Evolutionary conservation across 2,888 invertebrate species (phyloP), one percentile per base, ranked within the genome.

Genomic region (Sicus ferrugineus): DNA sequence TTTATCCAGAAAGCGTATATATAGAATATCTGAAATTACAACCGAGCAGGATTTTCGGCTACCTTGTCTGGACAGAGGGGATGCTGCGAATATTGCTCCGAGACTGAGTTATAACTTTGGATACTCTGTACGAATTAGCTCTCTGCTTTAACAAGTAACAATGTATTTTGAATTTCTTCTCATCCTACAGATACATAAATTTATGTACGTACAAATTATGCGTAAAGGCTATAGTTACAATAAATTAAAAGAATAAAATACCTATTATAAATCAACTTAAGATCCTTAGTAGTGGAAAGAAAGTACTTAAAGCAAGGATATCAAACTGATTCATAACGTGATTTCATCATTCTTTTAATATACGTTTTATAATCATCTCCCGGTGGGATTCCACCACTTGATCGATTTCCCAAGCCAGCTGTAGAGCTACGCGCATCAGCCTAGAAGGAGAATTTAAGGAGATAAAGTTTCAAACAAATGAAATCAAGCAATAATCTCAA

Each of bases 381-480:
- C 28, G 84, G 83, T 7, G 77, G 78, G 71, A 83, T 78, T 3
- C 75, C 76, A 16, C 75, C 75, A 11, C 21, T 38, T 1, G 78
- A 66, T 83, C 94, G 93, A 71, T 92, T 93, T 0, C 97, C 97
- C 42, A 98, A 87, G 0, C 98, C 98, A 3, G 94, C 95, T 23
- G 93, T 90, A 67, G 89, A 88, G 3, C 90, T 89, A 64, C 95
- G 80, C 31, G 81, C 76, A 66, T 84, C 85, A 68, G 76, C 76
- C 76, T 76, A n/a, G 16, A 4, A 52, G 38, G 61, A 58, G 9
- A 19, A 31, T 23, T 38, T n/a, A 54, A 63, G 11, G 56, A 52
- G 14, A 14, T 54, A 28, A 23, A 11, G n/a, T n/a, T n/a, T n/a
- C n/a, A n/a, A 46, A n/a, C n/a, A n/a, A n/a, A n/a, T n/a, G n/a